Conservation (phyloP, 1,140 invertebrate species). For the Oedothorax gibbosus region DNA sequence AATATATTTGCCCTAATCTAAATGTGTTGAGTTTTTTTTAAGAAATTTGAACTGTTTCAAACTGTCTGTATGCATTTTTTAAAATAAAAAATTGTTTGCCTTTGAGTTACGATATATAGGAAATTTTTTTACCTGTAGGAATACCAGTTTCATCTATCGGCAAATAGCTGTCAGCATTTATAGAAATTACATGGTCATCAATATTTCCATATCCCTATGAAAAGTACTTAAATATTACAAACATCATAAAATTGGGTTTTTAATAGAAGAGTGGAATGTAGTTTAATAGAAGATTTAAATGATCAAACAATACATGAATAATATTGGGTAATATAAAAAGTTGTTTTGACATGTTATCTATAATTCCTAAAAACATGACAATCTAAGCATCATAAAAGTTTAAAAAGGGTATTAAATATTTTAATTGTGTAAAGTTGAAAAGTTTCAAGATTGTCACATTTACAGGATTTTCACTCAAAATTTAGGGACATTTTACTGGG, state of each 20-base stretch:
- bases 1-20: background rate
- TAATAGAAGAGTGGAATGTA: background rate
- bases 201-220: constrained; percentile 71
- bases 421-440: no score
- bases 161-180: constrained; percentile 83
- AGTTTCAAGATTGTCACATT: no score
- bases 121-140: constrained; percentile 74
- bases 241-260: background rate
- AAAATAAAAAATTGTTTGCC: background rate
- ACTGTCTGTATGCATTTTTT: background rate
- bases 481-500: no score
- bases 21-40: background rate
- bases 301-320: background rate
- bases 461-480: no score
- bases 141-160: constrained; percentile 80
- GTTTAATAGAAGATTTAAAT: background rate
- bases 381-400: no score
- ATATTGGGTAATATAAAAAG: background rate
- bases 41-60: no score
- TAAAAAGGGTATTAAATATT: no score
- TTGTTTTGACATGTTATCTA: background rate
- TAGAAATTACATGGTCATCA: constrained; percentile 79
- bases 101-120: background rate
- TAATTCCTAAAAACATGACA: background rate
- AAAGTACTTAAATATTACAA: background rate